These are phyloP conservation scores for Beaufortia kweichowensis DNA, from an alignment of 2,113 vertebrate species.

Conservation along the genomic window DNA sequence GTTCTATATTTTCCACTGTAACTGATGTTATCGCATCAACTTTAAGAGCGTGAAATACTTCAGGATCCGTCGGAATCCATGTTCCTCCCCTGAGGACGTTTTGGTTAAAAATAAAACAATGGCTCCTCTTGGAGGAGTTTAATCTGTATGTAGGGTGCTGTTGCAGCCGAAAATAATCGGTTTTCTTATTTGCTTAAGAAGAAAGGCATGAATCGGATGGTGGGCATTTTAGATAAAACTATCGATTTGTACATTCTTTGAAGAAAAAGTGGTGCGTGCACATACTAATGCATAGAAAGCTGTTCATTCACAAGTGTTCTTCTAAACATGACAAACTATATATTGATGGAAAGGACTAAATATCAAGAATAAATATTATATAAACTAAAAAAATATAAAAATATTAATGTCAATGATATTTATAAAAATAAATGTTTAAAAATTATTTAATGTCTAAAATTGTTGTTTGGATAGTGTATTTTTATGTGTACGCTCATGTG, in stretches of 20 bases:
- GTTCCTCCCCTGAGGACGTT: slow-evolving; percentile 16
- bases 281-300: too few species aligned
- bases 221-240: not conserved
- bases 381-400: too few species aligned
- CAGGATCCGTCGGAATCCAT: slow-evolving; percentile 35
- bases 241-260: not conserved
- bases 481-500: too few species aligned
- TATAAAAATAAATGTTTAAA: too few species aligned
- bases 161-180: slow-evolving; percentile 18
- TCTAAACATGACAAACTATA: too few species aligned
- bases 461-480: too few species aligned
- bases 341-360: too few species aligned
- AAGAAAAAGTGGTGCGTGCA: not conserved
- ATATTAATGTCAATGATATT: too few species aligned
- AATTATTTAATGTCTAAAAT: too few species aligned
- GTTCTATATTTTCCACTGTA: slow-evolving; percentile 7
- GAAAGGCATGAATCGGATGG: not conserved
- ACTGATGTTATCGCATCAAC: slow-evolving; percentile 26
- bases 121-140: slow-evolving; percentile 14
- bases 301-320: too few species aligned
- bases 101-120: slow-evolving; percentile 17
- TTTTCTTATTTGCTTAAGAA: slow-evolving; percentile 12
- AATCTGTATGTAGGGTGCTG: slow-evolving; percentile 35
- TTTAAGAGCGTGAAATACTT: slow-evolving; percentile 30
- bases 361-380: too few species aligned